Conservation (phyloP, 2,888 invertebrate species). For the Yponomeuta malinellus region DNA sequence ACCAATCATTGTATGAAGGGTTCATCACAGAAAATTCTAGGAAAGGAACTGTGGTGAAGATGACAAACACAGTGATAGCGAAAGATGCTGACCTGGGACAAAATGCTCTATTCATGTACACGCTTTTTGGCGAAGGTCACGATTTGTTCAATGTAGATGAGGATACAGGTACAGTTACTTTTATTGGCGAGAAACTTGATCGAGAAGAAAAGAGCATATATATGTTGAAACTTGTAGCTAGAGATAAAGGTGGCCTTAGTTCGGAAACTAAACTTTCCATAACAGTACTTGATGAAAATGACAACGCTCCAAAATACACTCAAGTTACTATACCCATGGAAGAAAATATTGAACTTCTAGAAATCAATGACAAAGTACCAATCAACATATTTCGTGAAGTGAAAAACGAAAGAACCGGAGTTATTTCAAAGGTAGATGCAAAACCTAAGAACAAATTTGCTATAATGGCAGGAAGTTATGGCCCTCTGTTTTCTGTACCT, state of each 20-base stretch:
- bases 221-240: constrained; percentile 82
- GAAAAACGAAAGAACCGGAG: constrained; percentile 42
- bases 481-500: constrained; percentile 81
- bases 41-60: constrained; percentile 80
- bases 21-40: constrained; percentile 86
- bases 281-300: constrained; percentile 85
- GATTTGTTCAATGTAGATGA: constrained; percentile 83
- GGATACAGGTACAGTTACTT: constrained; percentile 77
- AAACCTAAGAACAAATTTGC: constrained; percentile 60
- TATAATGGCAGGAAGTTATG: constrained; percentile 42
- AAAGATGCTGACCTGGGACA: constrained; percentile 82
- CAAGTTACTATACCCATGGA: constrained; percentile 82
- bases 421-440: constrained; percentile 44
- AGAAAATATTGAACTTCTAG: constrained; percentile 79
- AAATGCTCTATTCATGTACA: constrained; percentile 82
- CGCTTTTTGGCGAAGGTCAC: constrained; percentile 84
- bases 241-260: constrained; percentile 84
- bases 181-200: constrained; percentile 78
- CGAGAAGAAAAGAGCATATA: constrained; percentile 83
- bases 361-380: constrained; percentile 73
- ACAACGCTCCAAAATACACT: constrained; percentile 83
- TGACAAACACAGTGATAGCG: constrained; percentile 81
- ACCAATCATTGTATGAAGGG: constrained; percentile 82
- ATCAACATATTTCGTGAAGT: constrained; percentile 64
- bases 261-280: constrained; percentile 84